A percentile compares a stretch with the other conserved stretches of the same genome.
Evolutionary conservation across 2,113 vertebrate species (phyloP).

Genomic region (Plotosus lineatus): DNA sequence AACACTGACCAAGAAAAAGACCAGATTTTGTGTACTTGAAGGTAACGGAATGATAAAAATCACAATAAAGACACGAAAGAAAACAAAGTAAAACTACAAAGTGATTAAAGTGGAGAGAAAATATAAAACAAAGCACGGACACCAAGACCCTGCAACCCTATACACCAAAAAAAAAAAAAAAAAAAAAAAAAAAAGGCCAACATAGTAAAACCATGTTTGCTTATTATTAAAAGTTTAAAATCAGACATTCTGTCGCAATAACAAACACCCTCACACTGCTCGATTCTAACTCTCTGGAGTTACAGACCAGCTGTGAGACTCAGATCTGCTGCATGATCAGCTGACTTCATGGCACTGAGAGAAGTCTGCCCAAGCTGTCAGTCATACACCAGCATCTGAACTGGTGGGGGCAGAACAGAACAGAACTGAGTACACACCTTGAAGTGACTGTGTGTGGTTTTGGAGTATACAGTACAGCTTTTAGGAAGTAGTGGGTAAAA

Average conservation of each 20-base stretch:
- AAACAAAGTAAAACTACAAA: background rate
- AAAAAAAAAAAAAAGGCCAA: no score
- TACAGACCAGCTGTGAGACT: slow-evolving; percentile 1
- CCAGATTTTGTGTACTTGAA: no score
- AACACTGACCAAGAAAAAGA: background rate
- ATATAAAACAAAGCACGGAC: slow-evolving; percentile 32
- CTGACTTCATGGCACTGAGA: background rate
- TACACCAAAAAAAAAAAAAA: background rate
- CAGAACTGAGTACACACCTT: background rate
- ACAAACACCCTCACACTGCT: background rate
- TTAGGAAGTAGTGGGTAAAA: slow-evolving; percentile 23
- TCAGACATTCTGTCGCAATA: background rate
- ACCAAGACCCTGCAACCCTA: background rate
- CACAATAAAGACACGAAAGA: background rate
- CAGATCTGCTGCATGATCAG: slow-evolving; percentile 12
- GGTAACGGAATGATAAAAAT: background rate
- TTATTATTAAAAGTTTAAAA: slow-evolving; percentile 1
- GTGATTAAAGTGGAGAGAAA: slow-evolving; percentile 29
- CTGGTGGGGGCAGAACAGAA: background rate
- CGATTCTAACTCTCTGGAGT: background rate
- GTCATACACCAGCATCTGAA: slow-evolving; percentile 9
- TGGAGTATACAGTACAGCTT: slow-evolving; percentile 11
- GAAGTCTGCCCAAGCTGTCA: background rate
- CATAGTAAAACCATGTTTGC: no score
- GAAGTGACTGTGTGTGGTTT: background rate